Evolutionary conservation across 2,888 invertebrate genomes (phyloP), one percentile per base, ranked within the genome.

Genomic region (Himalopsyche tibetana): DNA sequence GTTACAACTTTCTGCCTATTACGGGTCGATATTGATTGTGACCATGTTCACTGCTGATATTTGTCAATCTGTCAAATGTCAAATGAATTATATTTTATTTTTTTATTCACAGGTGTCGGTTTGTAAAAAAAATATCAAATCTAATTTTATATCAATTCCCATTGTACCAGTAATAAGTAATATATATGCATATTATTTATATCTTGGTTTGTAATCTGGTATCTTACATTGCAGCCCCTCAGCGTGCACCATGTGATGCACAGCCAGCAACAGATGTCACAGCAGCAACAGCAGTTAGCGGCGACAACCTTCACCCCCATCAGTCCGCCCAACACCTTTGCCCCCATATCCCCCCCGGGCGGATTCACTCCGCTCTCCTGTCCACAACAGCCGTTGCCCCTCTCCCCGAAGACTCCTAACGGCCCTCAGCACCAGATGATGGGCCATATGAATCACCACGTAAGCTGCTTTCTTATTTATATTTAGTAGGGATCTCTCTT

Each of bases 341-440:
- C 92, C 91, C 91, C 92, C 89, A 91, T 84, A 92, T 88, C 92
- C 91, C 85, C 89, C 92, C 85, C 91, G 5, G 56, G 56, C n/a
- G 56, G 56, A 56, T 56, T 56, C 56, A 56, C 56, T 19, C 56
- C 56, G 17, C 56, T 56, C 17, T 91, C 89, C 90, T 90, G 55
- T 90, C 90, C 80, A 90, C 90, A 86, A 85, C 90, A 69, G 89
- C 89, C 87, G 89, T 90, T 90, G 88, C 89, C 90, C 84, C 89
- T 89, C 87, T 89, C 90, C 82, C 89, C 89, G 40, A 89, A 88
- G 85, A 89, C 88, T 84, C 85, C 89, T 38, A 89, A 88, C 83
- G 85, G 89, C 86, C 88, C 87, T 19, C 89, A 80, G 88, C 82
- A 81, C 51, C 79, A 80, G 74, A 38, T 36, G 15, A 85, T 82